phyloP scores from a whole-genome alignment of 2,797 vertebrate genomes.

The Emydoidea blandingii region DNA sequence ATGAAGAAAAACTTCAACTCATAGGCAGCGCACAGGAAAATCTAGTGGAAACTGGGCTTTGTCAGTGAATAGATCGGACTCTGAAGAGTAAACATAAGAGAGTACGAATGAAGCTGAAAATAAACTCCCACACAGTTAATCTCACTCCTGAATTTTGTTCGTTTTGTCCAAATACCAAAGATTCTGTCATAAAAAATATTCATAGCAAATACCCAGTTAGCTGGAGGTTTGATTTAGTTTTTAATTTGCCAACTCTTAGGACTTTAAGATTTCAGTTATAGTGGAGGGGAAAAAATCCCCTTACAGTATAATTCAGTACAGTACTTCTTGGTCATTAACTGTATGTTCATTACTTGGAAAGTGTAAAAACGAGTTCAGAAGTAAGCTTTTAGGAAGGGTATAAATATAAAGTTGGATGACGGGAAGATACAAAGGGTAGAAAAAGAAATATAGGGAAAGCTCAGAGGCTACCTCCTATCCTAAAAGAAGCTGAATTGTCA shows the following conservation, averaged over 20 bases:
- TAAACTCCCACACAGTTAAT: background rate
- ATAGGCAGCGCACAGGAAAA: background rate
- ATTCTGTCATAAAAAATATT: background rate
- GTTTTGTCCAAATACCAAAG: background rate
- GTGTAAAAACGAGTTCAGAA: background rate
- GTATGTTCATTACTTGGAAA: background rate
- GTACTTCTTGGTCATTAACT: background rate
- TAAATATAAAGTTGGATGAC: slow-evolving; percentile 1
- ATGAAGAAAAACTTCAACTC: background rate
- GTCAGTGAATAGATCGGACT: background rate
- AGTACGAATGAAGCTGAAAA: background rate
- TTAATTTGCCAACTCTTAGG: background rate
- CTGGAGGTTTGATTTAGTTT: background rate
- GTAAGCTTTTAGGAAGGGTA: background rate
- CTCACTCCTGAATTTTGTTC: background rate
- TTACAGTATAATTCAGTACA: background rate
- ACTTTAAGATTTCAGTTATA: slow-evolving; percentile 1
- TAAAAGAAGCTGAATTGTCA: slow-evolving; percentile 39
- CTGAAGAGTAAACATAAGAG: background rate
- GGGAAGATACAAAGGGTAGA: background rate
- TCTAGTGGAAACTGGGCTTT: background rate
- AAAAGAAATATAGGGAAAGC: slow-evolving; percentile 1
- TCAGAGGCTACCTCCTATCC: background rate
- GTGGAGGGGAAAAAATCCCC: background rate
- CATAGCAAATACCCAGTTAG: background rate